These are phyloP conservation scores for Agrotis ipsilon DNA, from an alignment of 2,888 invertebrate species.

Conservation along the genomic window DNA sequence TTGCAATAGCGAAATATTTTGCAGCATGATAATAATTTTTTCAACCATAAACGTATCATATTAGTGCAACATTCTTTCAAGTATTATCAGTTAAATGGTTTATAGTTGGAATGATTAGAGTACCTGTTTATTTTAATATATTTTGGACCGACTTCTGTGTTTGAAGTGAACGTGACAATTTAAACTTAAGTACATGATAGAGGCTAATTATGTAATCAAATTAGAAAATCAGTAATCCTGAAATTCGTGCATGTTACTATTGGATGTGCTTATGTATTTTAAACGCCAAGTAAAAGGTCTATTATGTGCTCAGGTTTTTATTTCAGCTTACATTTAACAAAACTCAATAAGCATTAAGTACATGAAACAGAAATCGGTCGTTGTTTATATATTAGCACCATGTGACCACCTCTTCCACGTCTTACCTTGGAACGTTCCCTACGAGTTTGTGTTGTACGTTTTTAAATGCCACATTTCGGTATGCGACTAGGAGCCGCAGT, in stretches of 20 bases:
- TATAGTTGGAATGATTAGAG: conserved; percentile 57
- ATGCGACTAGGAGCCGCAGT: background rate
- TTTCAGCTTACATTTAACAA: conserved; percentile 55
- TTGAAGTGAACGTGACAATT: conserved; percentile 29
- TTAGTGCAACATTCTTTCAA: background rate
- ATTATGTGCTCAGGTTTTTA: conserved; percentile 43
- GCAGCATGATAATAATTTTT: conserved; percentile 65
- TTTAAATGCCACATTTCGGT: background rate
- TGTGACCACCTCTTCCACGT: conserved; percentile 31
- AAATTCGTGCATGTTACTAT: conserved; percentile 44
- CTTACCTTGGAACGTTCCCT: conserved; percentile 27
- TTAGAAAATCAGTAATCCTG: conserved; percentile 12
- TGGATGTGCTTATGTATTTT: conserved; percentile 42
- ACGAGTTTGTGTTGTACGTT: conserved; percentile 19
- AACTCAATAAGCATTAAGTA: conserved; percentile 45
- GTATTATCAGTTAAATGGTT: conserved; percentile 15
- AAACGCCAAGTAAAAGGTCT: conserved; percentile 11
- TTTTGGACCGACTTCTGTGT: conserved; percentile 61
- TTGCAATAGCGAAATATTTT: conserved; percentile 62
- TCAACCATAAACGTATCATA: conserved; percentile 50
- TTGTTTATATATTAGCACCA: conserved; percentile 29
- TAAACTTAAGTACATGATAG: conserved; percentile 46
- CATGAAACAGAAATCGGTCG: conserved; percentile 59
- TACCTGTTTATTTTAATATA: conserved; percentile 39
- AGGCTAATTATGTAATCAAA: conserved; percentile 6